Base-by-base conservation (phyloP, 2,113 vertebrate species). In the Myxocyprinus asiaticus region DNA sequence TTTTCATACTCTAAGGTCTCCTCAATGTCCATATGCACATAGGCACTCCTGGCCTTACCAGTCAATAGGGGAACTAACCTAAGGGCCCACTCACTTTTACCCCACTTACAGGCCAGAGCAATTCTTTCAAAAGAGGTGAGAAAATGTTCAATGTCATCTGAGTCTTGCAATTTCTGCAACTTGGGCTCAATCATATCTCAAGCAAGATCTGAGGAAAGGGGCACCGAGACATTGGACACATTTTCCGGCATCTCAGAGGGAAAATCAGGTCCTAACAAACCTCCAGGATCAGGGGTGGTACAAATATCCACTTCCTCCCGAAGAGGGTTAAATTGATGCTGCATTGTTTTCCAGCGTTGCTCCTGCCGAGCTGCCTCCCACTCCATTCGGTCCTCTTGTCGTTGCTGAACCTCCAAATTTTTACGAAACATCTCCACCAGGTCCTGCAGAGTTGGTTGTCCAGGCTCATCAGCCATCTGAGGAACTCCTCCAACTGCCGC, bases 31-130 rank as follows among this genome's bases (percentile, higher is more conserved):
- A 81, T 75, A 6, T 67, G 66, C 7, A 80, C 72, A 33, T 53
- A 83, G 4, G 72, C 78, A 22, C 58, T 65, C 2, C 33, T 7
- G n/a, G 82, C 62, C 58, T 63, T 81, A 2, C 82, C 82, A n/a
- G 78, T 77, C 17, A 83, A 50, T 12, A 80, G 62, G 7, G 72
- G 72, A 43, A 74, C 67, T 44, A 77, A 68, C 6, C 67, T 42
- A 8, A 83, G 15, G 8, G 65, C 71, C 77, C 81, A 82, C 2
- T 72, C 3, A 5, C 50, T 67, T 17, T 5, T 12, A 9, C 67
- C 44, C 66, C 72, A 83, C 6, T 64, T 48, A 47, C 67, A 79
- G n/a, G 72, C 71, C 4, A 22, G 9, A 45, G 70, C 81, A 17
- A 76, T 67, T 42, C 59, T 45, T 58, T 83, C 77, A 43, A 83